Conservation (phyloP, 2,113 vertebrate genomes). For the Bubo bubo region DNA sequence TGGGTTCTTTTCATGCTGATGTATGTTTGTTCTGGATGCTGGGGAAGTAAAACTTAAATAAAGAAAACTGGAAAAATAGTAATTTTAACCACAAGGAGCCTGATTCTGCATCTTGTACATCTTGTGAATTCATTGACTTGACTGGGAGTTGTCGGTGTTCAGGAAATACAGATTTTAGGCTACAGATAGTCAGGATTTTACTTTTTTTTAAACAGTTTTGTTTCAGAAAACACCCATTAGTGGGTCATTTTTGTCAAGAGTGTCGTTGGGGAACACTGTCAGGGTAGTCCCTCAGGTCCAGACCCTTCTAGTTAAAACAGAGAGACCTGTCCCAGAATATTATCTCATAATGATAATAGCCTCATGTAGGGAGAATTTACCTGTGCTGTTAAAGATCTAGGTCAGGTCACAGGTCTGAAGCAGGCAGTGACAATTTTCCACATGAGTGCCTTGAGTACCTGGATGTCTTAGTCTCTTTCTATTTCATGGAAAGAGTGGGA, state of each 20-base stretch:
- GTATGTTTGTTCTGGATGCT: neutral
- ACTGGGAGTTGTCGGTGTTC: neutral
- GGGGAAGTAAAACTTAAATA: neutral
- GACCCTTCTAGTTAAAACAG: neutral
- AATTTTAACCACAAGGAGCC: neutral
- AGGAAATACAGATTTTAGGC: neutral
- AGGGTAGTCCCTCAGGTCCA: neutral
- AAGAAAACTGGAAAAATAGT: neutral
- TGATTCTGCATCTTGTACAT: neutral
- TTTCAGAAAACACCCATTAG: neutral
- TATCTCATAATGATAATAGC: neutral
- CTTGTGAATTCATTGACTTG: neutral
- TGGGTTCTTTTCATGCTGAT: neutral
- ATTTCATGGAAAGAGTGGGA: neutral
- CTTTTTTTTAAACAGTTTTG: neutral
- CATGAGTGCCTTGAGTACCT: neutral
- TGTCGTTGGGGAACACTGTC: neutral
- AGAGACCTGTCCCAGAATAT: neutral
- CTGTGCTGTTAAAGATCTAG: neutral
- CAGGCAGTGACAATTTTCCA: neutral
- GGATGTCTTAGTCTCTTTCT: neutral
- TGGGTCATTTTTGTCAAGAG: neutral
- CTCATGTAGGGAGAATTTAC: neutral
- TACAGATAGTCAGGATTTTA: neutral
- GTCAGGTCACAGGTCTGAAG: neutral